Evolutionary conservation across 1,140 invertebrate species (phyloP).

Genomic region (Lepidurus arcticus): DNA sequence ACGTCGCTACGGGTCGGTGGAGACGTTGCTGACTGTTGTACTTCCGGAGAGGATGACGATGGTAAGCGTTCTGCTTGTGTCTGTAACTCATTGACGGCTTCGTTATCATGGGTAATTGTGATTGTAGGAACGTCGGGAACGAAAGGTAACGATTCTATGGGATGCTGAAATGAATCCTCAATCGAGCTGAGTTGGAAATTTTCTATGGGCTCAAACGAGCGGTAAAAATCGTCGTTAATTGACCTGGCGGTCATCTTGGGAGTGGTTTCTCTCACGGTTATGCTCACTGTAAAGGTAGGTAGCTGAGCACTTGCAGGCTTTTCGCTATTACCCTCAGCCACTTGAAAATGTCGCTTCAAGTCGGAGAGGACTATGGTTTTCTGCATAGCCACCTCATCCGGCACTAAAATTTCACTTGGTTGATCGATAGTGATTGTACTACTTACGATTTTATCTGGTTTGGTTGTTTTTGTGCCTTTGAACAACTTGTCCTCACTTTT

Average conservation of each 20-base stretch:
- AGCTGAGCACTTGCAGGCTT: not conserved
- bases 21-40: not conserved
- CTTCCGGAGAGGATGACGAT: constrained; percentile 9
- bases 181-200: not conserved
- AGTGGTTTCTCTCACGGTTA: not conserved
- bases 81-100: not conserved
- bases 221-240: not conserved
- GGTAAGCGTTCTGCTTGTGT: not conserved
- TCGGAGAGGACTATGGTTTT: not conserved
- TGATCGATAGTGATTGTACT: not conserved
- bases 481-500: not conserved
- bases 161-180: not conserved
- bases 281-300: constrained; percentile 8
- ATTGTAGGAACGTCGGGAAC: not conserved
- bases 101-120: not conserved
- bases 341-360: not conserved
- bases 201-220: constrained; percentile 7
- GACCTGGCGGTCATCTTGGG: not conserved
- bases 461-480: not conserved
- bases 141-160: not conserved
- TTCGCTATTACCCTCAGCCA: not conserved
- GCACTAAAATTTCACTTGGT: not conserved
- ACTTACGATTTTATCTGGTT: not conserved
- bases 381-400: not conserved
- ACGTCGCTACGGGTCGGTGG: not conserved